phyloP scores from a whole-genome alignment of 2,888 invertebrate species.

The Scaptomyza cyrtandrae region DNA sequence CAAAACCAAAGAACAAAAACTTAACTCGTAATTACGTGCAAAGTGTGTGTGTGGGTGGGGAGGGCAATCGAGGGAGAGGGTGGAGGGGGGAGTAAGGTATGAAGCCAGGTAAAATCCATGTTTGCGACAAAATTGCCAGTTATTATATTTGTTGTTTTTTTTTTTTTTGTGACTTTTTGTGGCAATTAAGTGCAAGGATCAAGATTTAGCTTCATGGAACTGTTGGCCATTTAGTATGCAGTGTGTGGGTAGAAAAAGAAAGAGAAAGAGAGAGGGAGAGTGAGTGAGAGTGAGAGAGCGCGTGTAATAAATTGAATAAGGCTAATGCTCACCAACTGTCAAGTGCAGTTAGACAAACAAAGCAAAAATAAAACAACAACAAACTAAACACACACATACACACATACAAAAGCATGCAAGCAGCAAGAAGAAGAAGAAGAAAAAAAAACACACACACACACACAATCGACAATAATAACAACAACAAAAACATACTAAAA shows the following conservation, averaged over 20 bases:
- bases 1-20: not conserved
- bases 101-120: slow-evolving; percentile 45
- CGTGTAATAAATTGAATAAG: slow-evolving; percentile 71
- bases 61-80: not conserved
- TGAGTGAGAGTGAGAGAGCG: not conserved
- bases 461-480: slow-evolving; percentile 24
- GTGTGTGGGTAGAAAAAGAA: not conserved
- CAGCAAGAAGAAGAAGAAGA: slow-evolving; percentile 17
- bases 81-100: not conserved
- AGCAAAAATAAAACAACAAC: slow-evolving; percentile 44
- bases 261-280: not conserved
- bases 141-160: slow-evolving; percentile 28
- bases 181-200: slow-evolving; percentile 72
- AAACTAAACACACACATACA: slow-evolving; percentile 20
- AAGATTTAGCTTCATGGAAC: slow-evolving; percentile 28
- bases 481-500: slow-evolving; percentile 37
- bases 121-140: slow-evolving; percentile 55
- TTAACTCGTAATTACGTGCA: slow-evolving; percentile 1
- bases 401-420: not conserved
- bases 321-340: slow-evolving; percentile 79
- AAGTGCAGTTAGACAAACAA: slow-evolving; percentile 77
- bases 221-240: slow-evolving; percentile 46
- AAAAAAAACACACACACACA: slow-evolving; percentile 25
- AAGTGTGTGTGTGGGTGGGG: not conserved
- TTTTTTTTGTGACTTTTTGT: slow-evolving; percentile 16